Conservation (phyloP, 30 jellyfish, hydroid and myxozoan genomes). For the Cassiopea andromeda region DNA sequence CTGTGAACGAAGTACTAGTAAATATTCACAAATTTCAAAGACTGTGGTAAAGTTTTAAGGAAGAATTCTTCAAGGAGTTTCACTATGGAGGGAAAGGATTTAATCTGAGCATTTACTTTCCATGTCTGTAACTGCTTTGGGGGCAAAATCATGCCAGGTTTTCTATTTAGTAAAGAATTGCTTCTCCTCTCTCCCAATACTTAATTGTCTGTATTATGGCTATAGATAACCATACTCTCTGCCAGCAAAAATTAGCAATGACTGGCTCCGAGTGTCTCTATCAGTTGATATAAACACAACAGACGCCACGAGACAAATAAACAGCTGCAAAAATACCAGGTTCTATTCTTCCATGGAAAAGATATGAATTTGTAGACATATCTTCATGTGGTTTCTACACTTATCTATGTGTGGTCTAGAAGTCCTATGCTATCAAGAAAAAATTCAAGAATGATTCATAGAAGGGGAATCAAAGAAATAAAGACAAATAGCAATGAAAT, state of each 20-base stretch:
- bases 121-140: no score
- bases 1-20: no score
- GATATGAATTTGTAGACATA: not conserved
- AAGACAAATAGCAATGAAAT: not conserved
- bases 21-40: no score
- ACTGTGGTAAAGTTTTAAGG: no score
- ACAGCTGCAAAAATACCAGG: not conserved
- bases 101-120: no score
- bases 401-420: not conserved
- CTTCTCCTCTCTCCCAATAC: no score
- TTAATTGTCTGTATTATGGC: no score
- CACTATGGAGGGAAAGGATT: no score
- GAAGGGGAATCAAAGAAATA: not conserved
- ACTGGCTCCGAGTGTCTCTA: not conserved
- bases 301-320: not conserved
- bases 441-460: not conserved
- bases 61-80: no score
- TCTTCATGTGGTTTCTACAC: not conserved
- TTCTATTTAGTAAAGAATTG: no score
- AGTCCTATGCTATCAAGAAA: not conserved
- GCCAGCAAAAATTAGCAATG: not conserved
- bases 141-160: no score
- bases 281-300: not conserved
- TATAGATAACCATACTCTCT: not conserved
- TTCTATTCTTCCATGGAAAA: not conserved